Percentiles rank a stretch among this genome's conserved stretches.
Evolutionary conservation across 2,113 vertebrate genomes (phyloP).

Genomic region (Hiodon alosoides): DNA sequence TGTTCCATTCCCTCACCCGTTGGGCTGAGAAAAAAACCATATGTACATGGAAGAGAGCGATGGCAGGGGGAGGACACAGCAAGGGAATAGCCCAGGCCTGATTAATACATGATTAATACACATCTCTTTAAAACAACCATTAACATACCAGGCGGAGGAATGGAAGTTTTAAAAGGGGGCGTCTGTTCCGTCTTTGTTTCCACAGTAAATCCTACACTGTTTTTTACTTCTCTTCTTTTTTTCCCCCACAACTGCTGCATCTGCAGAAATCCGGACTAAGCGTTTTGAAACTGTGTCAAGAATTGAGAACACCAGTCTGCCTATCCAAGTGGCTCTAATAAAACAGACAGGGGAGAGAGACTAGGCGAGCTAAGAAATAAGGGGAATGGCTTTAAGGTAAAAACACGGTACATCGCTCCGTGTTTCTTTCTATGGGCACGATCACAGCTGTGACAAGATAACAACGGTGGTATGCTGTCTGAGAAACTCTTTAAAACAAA

Average conservation of each 20-base stretch:
- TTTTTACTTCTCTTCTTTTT: constrained; percentile 2
- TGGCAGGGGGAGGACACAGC: constrained; percentile 18
- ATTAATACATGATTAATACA: not conserved
- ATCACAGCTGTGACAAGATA: constrained; percentile 25
- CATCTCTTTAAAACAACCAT: not conserved
- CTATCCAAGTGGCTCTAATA: constrained; percentile 42
- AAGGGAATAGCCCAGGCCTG: constrained; percentile 19
- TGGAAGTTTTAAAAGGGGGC: too few relatives aligned
- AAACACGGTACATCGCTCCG: constrained; percentile 30
- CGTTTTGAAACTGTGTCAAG: constrained; percentile 50
- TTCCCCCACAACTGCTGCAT: constrained; percentile 54
- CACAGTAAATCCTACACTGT: not conserved
- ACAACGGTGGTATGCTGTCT: not conserved
- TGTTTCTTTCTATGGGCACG: constrained; percentile 27
- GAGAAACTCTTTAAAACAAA: too few relatives aligned
- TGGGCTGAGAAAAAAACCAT: constrained; percentile 45
- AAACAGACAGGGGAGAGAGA: constrained; percentile 42
- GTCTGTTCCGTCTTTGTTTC: not conserved
- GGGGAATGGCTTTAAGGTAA: constrained; percentile 9
- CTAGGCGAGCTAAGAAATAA: constrained; percentile 16
- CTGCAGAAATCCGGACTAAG: constrained; percentile 45
- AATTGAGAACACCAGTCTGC: constrained; percentile 37
- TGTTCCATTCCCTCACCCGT: constrained; percentile 49
- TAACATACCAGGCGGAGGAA: not conserved
- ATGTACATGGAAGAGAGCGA: constrained; percentile 26